phyloP scores from a whole-genome alignment of 2,888 invertebrate species.

The Aspidiotus rigidus region DNA sequence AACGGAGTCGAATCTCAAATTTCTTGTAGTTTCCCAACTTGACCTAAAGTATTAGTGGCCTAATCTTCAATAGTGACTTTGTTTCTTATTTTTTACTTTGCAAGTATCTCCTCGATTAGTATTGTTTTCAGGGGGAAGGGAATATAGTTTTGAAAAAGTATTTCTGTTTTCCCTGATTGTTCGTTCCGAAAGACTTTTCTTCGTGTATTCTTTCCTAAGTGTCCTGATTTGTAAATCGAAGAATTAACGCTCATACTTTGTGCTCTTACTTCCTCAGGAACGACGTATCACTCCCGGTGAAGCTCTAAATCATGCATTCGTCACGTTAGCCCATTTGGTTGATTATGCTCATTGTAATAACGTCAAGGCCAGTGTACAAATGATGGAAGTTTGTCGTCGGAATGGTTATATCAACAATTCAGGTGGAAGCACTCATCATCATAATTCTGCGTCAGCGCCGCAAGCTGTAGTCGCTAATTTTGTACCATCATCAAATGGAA shows the following conservation, averaged over 20 bases:
- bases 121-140: too few species aligned
- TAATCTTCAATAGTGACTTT: too few species aligned
- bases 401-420: slow-evolving; percentile 40
- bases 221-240: neutral
- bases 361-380: slow-evolving; percentile 92
- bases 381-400: slow-evolving; percentile 77
- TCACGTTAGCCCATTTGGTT: slow-evolving; percentile 81
- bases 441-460: slow-evolving; percentile 45
- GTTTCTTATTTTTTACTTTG: too few species aligned
- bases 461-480: slow-evolving; percentile 56
- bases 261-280: slow-evolving; percentile 53
- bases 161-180: too few species aligned
- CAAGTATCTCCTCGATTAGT: too few species aligned
- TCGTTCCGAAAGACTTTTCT: too few species aligned
- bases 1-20: too few species aligned
- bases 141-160: too few species aligned
- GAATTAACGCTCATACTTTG: neutral
- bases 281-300: slow-evolving; percentile 90
- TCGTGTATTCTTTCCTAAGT: too few species aligned
- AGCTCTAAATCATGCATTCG: slow-evolving; percentile 90
- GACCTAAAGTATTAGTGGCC: too few species aligned
- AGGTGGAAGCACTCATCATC: slow-evolving; percentile 46
- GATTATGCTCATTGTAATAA: slow-evolving; percentile 96
- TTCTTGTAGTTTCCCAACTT: too few species aligned
- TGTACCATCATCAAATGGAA: slow-evolving; percentile 66